Evolutionary conservation across 2,113 vertebrate genomes (phyloP), one percentile per base, ranked within the genome.

Genomic region (Otolemur garnettii): DNA sequence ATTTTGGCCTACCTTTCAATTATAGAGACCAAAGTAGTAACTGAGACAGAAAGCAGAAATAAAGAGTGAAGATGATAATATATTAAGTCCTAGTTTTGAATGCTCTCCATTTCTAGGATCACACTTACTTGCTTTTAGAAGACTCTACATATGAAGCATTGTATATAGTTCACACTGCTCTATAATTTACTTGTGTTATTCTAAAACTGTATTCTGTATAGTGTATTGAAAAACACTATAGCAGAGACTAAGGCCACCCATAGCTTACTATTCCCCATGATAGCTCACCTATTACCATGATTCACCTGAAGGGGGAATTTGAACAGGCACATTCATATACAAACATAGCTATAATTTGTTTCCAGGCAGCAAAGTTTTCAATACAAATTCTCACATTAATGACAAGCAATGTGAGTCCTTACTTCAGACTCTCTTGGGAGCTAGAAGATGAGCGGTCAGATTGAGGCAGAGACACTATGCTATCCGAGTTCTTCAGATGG

Each of bases 371-470:
- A 5, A 72, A n/a, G 7, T 9, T 50, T 45, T 28, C 87, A 45
- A 68, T 1, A 72, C 21, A 66, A 72, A 72, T 33, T 8, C 28
- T 24, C 35, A n/a, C 21, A 66, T 2, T 3, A n/a, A 10, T 5
- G 4, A 59, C 24, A 30, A 50, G 13, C 28, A 42, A 62, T 74
- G 88, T 5, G 0, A 60, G 42, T n/a, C 95, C 99, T 99, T 98
- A 99, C 99, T 99, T 99, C 33, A 99, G 99, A 97, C 99, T 99
- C 98, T 99, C 99, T 96, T 99, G 99, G 11, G 99, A 99, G 92
- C 99, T 99, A 4, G 99, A 99, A 0, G 99, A 99, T 0, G 99
- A 99, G 28, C 99, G 99, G 97, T 99, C 99, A 0, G 99, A 99
- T 91, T 99, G 99, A 0, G 99, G 99, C 80, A 99, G 98, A 13